Percentiles rank a stretch among this genome's conserved stretches.
These are phyloP conservation scores for Lordiphosa mommai DNA, from an alignment of 1,140 invertebrate species.

Conservation along the genomic window DNA sequence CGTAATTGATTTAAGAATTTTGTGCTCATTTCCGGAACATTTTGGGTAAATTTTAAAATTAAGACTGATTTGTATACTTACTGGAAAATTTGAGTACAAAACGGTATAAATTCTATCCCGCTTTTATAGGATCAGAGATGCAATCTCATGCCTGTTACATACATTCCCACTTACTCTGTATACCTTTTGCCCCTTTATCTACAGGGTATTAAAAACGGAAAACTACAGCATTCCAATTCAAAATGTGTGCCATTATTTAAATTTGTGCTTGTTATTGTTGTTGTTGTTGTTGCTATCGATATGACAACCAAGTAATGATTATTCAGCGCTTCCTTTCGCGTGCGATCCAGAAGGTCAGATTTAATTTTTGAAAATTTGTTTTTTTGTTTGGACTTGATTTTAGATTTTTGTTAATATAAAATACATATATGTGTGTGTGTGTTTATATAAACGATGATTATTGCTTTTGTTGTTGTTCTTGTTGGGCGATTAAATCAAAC, in stretches of 20 bases:
- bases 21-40: too few relatives aligned
- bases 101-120: too few relatives aligned
- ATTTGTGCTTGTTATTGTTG: slow-evolving; percentile 8
- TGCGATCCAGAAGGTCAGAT: slow-evolving; percentile 68
- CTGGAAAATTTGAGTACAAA: too few relatives aligned
- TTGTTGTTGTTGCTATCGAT: slow-evolving; percentile 35
- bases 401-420: neutral
- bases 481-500: slow-evolving; percentile 66
- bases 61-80: too few relatives aligned
- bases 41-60: too few relatives aligned
- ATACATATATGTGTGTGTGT: slow-evolving; percentile 1
- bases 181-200: neutral
- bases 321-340: slow-evolving; percentile 74
- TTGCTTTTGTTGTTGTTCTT: slow-evolving; percentile 37
- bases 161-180: too few relatives aligned
- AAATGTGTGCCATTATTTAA: slow-evolving; percentile 47
- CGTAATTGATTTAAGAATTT: too few relatives aligned
- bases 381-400: neutral
- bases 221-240: neutral
- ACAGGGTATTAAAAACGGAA: too few relatives aligned
- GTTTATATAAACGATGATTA: slow-evolving; percentile 25
- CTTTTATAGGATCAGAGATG: too few relatives aligned
- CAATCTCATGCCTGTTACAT: too few relatives aligned
- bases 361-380: slow-evolving; percentile 39
- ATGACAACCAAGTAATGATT: slow-evolving; percentile 62